Conservation (phyloP, 2,113 vertebrate species). For the Merops nubicus region DNA sequence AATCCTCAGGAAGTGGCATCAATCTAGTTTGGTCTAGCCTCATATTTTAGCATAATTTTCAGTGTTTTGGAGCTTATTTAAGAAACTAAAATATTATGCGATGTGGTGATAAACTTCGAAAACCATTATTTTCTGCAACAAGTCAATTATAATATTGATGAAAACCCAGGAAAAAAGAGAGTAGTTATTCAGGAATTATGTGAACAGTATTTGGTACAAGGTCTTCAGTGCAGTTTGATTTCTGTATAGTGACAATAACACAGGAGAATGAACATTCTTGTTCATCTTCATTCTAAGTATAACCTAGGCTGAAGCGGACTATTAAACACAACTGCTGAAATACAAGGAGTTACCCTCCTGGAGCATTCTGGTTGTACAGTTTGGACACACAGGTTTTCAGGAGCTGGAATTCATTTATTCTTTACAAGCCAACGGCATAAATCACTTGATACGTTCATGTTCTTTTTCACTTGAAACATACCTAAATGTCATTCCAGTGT, state of each 20-base stretch:
- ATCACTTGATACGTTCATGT: not conserved
- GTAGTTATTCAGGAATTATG: not conserved
- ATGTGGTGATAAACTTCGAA: not conserved
- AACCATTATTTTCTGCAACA: not conserved
- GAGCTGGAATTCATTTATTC: not conserved
- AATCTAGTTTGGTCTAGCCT: not conserved
- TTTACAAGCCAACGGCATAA: not conserved
- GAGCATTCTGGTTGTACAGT: not conserved
- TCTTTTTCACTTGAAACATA: not conserved
- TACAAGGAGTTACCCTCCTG: not conserved
- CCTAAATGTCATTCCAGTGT: not conserved
- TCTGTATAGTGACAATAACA: not conserved
- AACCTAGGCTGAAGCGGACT: not conserved
- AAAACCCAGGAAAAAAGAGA: not conserved
- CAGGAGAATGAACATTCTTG: not conserved
- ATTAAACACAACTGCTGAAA: not conserved
- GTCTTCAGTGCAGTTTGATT: not conserved
- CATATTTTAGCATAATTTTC: not conserved
- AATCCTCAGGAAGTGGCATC: not conserved
- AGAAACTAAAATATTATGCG: not conserved
- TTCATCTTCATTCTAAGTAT: not conserved
- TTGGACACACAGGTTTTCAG: not conserved
- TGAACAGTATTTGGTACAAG: not conserved
- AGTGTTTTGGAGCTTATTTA: not conserved
- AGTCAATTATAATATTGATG: not conserved